Evolutionary conservation across 2,888 invertebrate genomes (phyloP).

Genomic region (Orthosia gothica): DNA sequence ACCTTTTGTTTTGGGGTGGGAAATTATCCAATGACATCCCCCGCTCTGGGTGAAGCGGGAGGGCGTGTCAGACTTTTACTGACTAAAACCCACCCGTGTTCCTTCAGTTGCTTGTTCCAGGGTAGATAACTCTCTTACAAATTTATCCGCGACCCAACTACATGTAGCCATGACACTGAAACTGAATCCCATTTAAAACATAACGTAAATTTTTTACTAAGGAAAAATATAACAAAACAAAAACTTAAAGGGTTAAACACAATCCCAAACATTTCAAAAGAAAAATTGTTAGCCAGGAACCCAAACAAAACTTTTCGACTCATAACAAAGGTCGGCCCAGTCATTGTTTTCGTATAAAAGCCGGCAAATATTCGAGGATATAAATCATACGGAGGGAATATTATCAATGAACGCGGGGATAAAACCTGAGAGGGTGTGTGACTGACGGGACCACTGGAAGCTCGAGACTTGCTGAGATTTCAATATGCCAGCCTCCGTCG

Average conservation of each 20-base stretch:
- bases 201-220: background rate
- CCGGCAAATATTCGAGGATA: slow-evolving; percentile 40
- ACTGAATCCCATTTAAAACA: background rate
- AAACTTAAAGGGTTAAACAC: slow-evolving; percentile 8
- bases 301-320: slow-evolving; percentile 38
- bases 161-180: background rate
- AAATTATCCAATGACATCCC: no score
- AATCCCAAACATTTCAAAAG: slow-evolving; percentile 31
- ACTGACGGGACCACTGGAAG: slow-evolving; percentile 70
- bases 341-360: slow-evolving; percentile 49
- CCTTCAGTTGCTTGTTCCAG: no score
- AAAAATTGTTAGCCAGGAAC: slow-evolving; percentile 10
- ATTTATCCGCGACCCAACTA: no score
- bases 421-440: slow-evolving; percentile 65
- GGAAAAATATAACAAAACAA: slow-evolving; percentile 1
- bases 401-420: slow-evolving; percentile 51
- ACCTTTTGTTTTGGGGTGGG: no score
- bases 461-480: slow-evolving; percentile 68
- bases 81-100: no score
- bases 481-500: slow-evolving; percentile 67
- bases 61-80: no score
- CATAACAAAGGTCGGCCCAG: slow-evolving; percentile 27
- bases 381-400: slow-evolving; percentile 55
- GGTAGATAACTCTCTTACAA: no score
- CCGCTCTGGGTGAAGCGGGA: no score